A percentile compares a stretch with the other conserved stretches of the same genome.
phyloP scores from a whole-genome alignment of 1,140 invertebrate species.

The Tetramorium alpestre region DNA sequence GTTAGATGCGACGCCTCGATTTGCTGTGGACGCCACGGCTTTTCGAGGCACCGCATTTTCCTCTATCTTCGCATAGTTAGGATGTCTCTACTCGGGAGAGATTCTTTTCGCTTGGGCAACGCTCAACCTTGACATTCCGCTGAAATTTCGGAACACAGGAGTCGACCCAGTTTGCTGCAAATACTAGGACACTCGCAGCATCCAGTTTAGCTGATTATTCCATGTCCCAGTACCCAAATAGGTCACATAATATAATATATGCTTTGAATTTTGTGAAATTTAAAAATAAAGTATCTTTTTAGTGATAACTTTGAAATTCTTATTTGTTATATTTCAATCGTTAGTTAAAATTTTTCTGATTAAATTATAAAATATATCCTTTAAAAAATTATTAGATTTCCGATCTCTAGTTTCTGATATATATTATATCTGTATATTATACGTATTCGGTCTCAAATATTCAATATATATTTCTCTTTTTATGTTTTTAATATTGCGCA shows the following conservation, averaged over 20 bases:
- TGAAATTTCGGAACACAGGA: background rate
- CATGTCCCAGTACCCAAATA: background rate
- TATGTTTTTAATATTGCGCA: background rate
- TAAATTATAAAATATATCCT: background rate
- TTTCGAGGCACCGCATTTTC: background rate
- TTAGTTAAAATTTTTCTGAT: background rate
- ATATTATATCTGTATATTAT: background rate
- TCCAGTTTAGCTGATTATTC: background rate
- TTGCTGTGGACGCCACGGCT: background rate
- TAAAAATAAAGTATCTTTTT: background rate
- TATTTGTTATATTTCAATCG: background rate
- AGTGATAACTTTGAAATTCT: background rate
- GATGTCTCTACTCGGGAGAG: background rate
- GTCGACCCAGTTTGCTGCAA: slow-evolving; percentile 19
- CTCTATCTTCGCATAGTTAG: slow-evolving; percentile 21
- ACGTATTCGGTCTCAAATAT: background rate
- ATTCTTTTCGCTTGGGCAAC: slow-evolving; percentile 41
- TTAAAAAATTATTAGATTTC: background rate
- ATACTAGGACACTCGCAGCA: background rate
- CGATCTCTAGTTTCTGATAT: background rate
- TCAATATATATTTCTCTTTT: background rate
- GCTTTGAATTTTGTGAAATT: background rate
- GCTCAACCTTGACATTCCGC: slow-evolving; percentile 56
- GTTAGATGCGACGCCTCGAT: background rate
- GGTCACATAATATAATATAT: background rate